Conservation (phyloP, 2,113 vertebrate genomes). For the Cynopterus brachyotis region DNA sequence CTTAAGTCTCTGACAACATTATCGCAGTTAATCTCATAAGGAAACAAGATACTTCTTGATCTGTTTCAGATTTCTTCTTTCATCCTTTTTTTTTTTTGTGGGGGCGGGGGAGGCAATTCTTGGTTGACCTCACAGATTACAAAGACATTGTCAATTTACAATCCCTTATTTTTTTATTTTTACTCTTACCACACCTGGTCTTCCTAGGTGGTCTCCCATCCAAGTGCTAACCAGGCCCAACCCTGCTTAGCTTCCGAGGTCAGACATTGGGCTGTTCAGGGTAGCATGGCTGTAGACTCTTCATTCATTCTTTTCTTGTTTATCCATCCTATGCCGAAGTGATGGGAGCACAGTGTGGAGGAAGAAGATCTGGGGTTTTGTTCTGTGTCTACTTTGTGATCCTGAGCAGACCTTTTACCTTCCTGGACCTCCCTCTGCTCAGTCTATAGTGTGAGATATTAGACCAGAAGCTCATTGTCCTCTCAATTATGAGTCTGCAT, state of each 20-base stretch:
- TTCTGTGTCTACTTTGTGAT: not conserved
- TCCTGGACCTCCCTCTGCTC: not conserved
- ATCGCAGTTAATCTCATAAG: not conserved
- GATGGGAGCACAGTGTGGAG: rapidly evolving
- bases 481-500: not conserved
- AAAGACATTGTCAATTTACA: too few relatives aligned
- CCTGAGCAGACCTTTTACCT: not conserved
- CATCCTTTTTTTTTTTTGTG: not conserved
- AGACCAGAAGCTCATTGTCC: not conserved
- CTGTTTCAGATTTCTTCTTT: not conserved
- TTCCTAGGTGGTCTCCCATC: too few relatives aligned
- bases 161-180: too few relatives aligned
- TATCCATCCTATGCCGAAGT: not conserved
- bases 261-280: too few relatives aligned
- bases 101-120: too few relatives aligned
- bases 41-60: not conserved
- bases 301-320: not conserved
- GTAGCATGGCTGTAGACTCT: not conserved
- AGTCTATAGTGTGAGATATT: not conserved
- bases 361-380: not conserved
- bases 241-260: too few relatives aligned
- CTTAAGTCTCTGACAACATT: too few relatives aligned
- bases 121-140: too few relatives aligned
- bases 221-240: too few relatives aligned
- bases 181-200: too few relatives aligned